Evolutionary conservation across 2,888 invertebrate genomes (phyloP), one percentile per base, ranked within the genome.

Genomic region (Dicycla oo): DNA sequence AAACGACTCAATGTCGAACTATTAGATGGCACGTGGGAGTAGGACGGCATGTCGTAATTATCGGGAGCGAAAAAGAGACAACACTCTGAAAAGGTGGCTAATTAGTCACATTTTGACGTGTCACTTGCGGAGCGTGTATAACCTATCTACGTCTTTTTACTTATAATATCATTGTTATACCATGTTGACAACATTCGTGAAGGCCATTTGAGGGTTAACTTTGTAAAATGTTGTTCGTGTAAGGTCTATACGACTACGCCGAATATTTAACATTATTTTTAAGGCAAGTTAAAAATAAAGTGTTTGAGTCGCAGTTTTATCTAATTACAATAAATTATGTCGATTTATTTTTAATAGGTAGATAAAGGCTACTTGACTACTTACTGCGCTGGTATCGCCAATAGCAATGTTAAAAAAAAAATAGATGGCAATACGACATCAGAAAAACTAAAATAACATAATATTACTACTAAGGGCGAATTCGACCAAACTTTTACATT

Each of bases 121-220:
- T n/a, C n/a, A n/a, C n/a, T n/a, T n/a, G n/a, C n/a, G n/a, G n/a
- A n/a, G n/a, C n/a, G n/a, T n/a, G n/a, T n/a, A n/a, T n/a, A n/a
- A n/a, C n/a, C n/a, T n/a, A n/a, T n/a, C n/a, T n/a, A n/a, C n/a
- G n/a, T n/a, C n/a, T n/a, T n/a, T n/a, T n/a, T n/a, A n/a, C n/a
- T n/a, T n/a, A n/a, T n/a, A n/a, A n/a, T n/a, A n/a, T n/a, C n/a
- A n/a, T n/a, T n/a, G n/a, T n/a, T n/a, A n/a, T n/a, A n/a, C n/a
- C n/a, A n/a, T n/a, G n/a, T 63, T 66, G 43, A 62, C 72, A 49
- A 63, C 53, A 77, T 66, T 18, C 18, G 1, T 43, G 49, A 72
- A 72, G 78, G 78, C 18, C 40, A 54, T 56, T 20, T 47, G 34
- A 72, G 58, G 53, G 30, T 62, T 47, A 26, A 13, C 13, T 45